Conservation (phyloP, 2,888 invertebrate species). For the Phasia obesa region DNA sequence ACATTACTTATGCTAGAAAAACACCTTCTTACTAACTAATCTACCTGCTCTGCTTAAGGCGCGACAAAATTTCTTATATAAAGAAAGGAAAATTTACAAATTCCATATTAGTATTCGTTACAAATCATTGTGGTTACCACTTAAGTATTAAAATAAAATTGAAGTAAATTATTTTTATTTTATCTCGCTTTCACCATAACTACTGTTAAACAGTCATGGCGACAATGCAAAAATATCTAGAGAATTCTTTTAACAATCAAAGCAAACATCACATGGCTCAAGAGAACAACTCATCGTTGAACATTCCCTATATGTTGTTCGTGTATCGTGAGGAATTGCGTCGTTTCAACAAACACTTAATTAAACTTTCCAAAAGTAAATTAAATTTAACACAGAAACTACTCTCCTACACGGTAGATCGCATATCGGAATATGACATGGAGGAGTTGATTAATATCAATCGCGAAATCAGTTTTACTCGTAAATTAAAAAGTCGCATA, state of each 20-base stretch:
- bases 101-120: neutral
- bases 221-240: neutral
- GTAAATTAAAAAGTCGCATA: slow-evolving; percentile 28
- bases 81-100: neutral
- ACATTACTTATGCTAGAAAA: neutral
- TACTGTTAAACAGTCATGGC: neutral
- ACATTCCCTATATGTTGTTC: slow-evolving; percentile 52
- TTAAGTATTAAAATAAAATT: neutral
- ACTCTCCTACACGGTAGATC: slow-evolving; percentile 45
- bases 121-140: neutral
- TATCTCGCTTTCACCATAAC: neutral
- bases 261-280: neutral
- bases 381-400: slow-evolving; percentile 53
- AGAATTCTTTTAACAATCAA: neutral
- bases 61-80: neutral
- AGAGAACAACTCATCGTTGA: neutral
- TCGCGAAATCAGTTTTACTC: slow-evolving; percentile 39
- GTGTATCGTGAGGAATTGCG: slow-evolving; percentile 45
- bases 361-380: slow-evolving; percentile 48
- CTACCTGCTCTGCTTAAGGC: neutral
- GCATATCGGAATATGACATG: slow-evolving; percentile 34
- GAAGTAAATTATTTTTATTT: neutral
- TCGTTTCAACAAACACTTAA: neutral
- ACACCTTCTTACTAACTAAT: neutral
- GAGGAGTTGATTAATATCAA: slow-evolving; percentile 54